Percentiles rank a stretch among this genome's conserved stretches.
These are phyloP conservation scores for Naja naja DNA, from an alignment of 2,113 vertebrate species.

Conservation along the genomic window DNA sequence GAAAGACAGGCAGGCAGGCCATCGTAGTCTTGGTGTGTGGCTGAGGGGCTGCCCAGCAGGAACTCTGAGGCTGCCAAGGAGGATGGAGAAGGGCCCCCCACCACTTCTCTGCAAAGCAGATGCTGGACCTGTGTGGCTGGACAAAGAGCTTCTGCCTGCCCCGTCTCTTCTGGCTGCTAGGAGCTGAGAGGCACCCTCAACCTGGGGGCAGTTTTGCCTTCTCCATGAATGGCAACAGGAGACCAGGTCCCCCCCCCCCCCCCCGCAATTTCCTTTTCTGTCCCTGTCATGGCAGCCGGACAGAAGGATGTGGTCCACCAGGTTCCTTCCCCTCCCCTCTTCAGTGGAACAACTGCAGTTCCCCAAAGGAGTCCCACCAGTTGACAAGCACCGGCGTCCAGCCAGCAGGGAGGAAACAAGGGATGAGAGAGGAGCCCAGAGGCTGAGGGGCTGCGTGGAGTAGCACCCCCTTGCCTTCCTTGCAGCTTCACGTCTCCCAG, in stretches of 20 bases:
- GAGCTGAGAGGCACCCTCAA: neutral
- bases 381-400: too few relatives aligned
- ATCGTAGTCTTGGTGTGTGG: neutral
- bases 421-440: too few relatives aligned
- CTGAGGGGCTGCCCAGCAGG: neutral
- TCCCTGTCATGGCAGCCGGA: neutral
- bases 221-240: neutral
- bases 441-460: neutral
- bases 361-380: neutral
- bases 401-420: neutral
- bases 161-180: neutral
- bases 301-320: neutral
- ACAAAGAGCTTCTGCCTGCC: too few relatives aligned
- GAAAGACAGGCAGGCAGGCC: neutral
- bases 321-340: neutral
- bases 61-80: too few relatives aligned
- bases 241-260: accelerated
- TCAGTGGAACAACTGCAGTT: neutral
- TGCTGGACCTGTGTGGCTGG: neutral
- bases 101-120: too few relatives aligned
- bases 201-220: neutral
- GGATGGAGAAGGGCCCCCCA: neutral
- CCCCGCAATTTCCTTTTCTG: neutral
- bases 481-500: neutral
- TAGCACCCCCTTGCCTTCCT: neutral